Conservation (phyloP, 2,113 vertebrate genomes). For the Pica pica region DNA sequence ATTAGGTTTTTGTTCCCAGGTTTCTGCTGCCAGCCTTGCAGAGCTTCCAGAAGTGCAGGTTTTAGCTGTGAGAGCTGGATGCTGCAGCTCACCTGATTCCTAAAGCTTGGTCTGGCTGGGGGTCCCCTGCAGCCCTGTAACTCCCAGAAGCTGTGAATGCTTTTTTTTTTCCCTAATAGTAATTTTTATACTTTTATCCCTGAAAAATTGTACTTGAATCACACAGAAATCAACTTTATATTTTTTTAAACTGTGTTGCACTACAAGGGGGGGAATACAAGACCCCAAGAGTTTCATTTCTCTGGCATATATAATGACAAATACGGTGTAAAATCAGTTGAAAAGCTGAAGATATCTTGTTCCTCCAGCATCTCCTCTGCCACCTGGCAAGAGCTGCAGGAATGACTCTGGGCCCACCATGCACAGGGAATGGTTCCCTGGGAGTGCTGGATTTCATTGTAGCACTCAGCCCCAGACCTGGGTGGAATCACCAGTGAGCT, state of each 20-base stretch:
- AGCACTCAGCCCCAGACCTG: background rate
- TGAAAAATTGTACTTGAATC: conserved; percentile 36
- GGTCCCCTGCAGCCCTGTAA: background rate
- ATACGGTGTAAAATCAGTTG: background rate
- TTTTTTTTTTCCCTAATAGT: fast-evolving
- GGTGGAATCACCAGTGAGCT: background rate
- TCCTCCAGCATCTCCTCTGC: background rate
- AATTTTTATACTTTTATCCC: background rate
- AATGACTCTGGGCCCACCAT: background rate
- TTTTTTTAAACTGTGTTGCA: conserved; percentile 34
- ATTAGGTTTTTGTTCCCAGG: background rate
- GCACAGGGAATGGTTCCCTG: background rate
- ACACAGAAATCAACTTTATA: background rate
- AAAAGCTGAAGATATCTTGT: background rate
- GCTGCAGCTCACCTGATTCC: background rate
- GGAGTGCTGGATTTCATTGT: background rate
- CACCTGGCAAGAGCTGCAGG: background rate
- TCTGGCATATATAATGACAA: background rate
- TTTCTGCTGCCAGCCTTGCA: background rate
- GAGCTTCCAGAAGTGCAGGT: background rate
- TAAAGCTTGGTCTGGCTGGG: background rate
- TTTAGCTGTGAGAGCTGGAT: background rate
- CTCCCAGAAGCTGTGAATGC: background rate
- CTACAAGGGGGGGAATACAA: background rate
- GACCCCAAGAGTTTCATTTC: background rate